Base-by-base conservation (phyloP, 2,797 vertebrate genomes). In the Helostoma temminkii region DNA sequence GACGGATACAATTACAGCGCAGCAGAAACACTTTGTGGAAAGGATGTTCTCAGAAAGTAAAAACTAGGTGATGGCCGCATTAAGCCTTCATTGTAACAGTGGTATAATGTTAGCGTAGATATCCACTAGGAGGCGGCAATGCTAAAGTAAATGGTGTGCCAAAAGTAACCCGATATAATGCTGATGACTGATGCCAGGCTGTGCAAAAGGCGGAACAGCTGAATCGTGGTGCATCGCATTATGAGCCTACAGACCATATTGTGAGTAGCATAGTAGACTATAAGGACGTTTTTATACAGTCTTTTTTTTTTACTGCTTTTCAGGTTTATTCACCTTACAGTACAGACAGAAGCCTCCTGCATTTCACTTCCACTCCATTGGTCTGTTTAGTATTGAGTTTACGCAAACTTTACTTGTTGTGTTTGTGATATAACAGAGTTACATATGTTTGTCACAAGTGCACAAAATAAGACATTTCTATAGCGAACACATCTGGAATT, bases 41-140 rank as follows among this genome's bases (percentile, higher is more conserved):
- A 72, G 36, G 28, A 46, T 2, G 47, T 43, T 32, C 2, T 6
- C 7, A 32, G 30, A 37, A 3, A 48, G 6, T 42, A 42, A 61
- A 80, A 72, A 55, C 30, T 70, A 24, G 9, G 6, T n/a, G n/a
- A n/a, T n/a, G n/a, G 71, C 25, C 10, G 21, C 54, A 59, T 42
- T 7, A 74, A 64, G 30, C 19, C 24, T 59, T 12, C 55, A 52
- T 4, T 62, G 41, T n/a, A 76, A 63, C 28, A n/a, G n/a, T 41
- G 47, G 54, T 25, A 32, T 45, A 6, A 53, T 42, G 14, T 41
- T 15, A 55, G 15, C 15, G 3, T 36, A 15, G 18, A 22, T 70
- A 76, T 71, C 83, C 88, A n/a, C 83, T 58, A 88, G 87, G 86
- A 78, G 88, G 87, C 85, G 48, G 78, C 81, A 86, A 57, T 11